Base-by-base conservation (phyloP, 2,888 invertebrate species). In the Brassicogethes aeneus region DNA sequence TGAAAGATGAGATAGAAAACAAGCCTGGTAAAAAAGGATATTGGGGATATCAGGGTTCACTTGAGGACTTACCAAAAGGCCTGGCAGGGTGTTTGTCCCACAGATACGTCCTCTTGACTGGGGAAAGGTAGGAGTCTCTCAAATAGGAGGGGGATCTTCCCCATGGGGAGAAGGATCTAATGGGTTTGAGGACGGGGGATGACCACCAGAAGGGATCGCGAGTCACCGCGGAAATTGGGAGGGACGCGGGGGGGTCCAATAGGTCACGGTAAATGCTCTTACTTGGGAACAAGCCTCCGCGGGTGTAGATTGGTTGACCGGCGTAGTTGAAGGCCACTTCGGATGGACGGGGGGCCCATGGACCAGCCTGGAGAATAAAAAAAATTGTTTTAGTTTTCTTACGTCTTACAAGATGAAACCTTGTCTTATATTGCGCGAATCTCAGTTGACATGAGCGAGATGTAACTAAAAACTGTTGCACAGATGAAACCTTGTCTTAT, bases 151-250 rank as follows among this genome's bases (percentile, higher is more conserved):
- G 84, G 66, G 80, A 78, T 66, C 74, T 78, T 68, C 80, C 79
- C 75, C 77, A 78, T 59, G 79, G 75, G 62, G 74, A 74, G 62
- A 72, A 73, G 50, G 72, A 70, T 48, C 72, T 72, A 69, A 82
- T 75, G 53, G 90, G 90, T 67, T 78, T 79, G 69, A 85, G 77
- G 70, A 82, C 80, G 56, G 87, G 88, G 70, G 85, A 78, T 70
- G 80, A 80, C 78, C 82, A 82, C 90, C 89, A 90, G 84, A 88
- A 90, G 60, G 89, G 89, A 74, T 90, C 89, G 66, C 87, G 80
- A 55, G 82, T 81, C 69, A 88, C 81, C 55, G 85, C 79, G 58
- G 85, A 85, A 65, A 85, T 75, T 44, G 89, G 89, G 61, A 85
- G 73, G 60, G 74, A 76, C 40, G 85, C 81, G 60, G 81, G 82